Base-by-base conservation (phyloP, 1,140 invertebrate genomes). In the Atta cephalotes region DNA sequence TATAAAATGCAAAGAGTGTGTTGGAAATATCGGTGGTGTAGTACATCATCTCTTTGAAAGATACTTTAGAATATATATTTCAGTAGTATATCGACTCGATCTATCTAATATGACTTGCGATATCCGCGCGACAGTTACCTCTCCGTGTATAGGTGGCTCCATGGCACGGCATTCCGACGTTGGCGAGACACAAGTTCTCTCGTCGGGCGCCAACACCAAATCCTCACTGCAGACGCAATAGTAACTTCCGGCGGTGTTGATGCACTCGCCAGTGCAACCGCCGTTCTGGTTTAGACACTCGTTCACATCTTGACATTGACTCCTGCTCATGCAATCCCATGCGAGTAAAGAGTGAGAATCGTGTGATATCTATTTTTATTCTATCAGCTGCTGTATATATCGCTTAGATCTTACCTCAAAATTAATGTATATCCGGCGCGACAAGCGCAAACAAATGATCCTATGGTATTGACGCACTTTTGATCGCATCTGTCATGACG, bases 221-320 rank as follows among this genome's bases (percentile, higher is more conserved):
- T 94, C 92, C 86, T 94, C 93, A 70, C 91, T 92, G 87, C 96
- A 95, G 39, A 91, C 92, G 91, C 96, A 96, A 82, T 95, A 93
- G 91, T 95, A 96, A 91, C 95, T 96, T 89, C 96, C 96, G 70
- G 92, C 92, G 51, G 95, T 96, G 92, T 96, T 96, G 88, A 96
- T 92, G 89, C 96, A 96, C 84, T 95, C 93, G 62, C 95, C 95
- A 80, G 92, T 93, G 90, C 96, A 96, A 5, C 94, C 95, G 3
- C 93, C 95, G 85, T 94, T 95, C 58, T 85, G 93, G 65, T 87
- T 92, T 74, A 93, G 80, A 88, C 94, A 95, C 84, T 95, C 94
- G 90, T 95, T 93, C 56, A 93, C 81, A 74, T 94, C 94, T 66
- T 93, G 89, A 74, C 95, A 95, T 58, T 93, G 89, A 76, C 84